These are phyloP conservation scores for Amyelois transitella DNA, from an alignment of 1,140 invertebrate genomes.

Conservation along the genomic window DNA sequence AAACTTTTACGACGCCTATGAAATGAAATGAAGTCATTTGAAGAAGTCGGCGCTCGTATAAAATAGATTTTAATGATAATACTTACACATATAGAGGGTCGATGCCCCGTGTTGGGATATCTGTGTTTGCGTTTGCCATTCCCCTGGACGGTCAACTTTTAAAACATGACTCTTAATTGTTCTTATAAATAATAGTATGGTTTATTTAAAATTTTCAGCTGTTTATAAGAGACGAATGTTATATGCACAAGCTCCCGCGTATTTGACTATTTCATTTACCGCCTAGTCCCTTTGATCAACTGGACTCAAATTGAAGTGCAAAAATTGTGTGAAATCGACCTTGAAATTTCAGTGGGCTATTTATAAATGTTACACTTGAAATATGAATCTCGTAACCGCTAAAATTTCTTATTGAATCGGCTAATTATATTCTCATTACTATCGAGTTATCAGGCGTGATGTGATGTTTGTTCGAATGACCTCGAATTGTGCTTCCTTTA, in stretches of 20 bases:
- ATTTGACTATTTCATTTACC: too few species aligned
- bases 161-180: not conserved
- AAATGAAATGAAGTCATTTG: slow-evolving; percentile 2
- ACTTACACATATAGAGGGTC: not conserved
- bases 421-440: slow-evolving; percentile 2
- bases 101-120: not conserved
- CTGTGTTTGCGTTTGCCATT: not conserved
- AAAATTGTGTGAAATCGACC: too few species aligned
- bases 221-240: too few species aligned
- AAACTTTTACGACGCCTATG: slow-evolving; percentile 1
- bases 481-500: slow-evolving; percentile 31
- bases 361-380: too few species aligned
- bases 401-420: not conserved
- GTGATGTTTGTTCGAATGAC: slow-evolving; percentile 35
- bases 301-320: too few species aligned
- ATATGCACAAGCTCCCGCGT: too few species aligned
- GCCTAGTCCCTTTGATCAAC: too few species aligned
- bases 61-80: not conserved
- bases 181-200: too few species aligned
- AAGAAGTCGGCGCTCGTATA: not conserved
- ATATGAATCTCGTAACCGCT: not conserved
- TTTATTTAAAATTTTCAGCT: too few species aligned
- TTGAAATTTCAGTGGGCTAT: too few species aligned
- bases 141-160: not conserved
- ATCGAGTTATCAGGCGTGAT: slow-evolving; percentile 36